Percentiles rank a stretch among this genome's conserved stretches.
These are phyloP conservation scores for Parapsyche elsis DNA, from an alignment of 1,140 invertebrate genomes.

Conservation along the genomic window DNA sequence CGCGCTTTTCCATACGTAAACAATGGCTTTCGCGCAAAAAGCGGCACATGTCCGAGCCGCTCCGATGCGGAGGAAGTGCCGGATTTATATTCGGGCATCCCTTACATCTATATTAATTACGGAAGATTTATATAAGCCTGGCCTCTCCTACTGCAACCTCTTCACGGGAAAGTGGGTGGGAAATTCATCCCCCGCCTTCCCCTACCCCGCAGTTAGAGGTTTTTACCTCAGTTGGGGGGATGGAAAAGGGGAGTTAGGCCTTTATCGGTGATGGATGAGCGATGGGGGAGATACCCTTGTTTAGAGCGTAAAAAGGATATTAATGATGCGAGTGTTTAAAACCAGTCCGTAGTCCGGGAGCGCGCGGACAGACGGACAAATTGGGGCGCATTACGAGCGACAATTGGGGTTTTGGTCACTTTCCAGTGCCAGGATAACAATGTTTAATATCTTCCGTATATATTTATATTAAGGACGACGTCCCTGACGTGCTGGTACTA, in stretches of 20 bases:
- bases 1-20: slow-evolving; percentile 18
- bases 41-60: slow-evolving; percentile 13
- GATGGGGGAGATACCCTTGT: slow-evolving; percentile 48
- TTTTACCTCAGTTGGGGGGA: background rate
- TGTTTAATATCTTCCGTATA: too few relatives aligned
- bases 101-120: slow-evolving; percentile 57
- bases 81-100: slow-evolving; percentile 50
- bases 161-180: background rate
- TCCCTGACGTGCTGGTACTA: too few relatives aligned
- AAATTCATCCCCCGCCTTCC: background rate
- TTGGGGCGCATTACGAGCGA: background rate
- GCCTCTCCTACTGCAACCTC: background rate
- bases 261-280: slow-evolving; percentile 55
- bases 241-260: background rate
- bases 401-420: too few relatives aligned
- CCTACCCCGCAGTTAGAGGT: background rate
- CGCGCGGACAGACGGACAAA: background rate
- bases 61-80: slow-evolving; percentile 39
- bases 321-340: slow-evolving; percentile 42
- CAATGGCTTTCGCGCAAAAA: slow-evolving; percentile 4
- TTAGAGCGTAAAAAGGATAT: slow-evolving; percentile 48
- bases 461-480: too few relatives aligned
- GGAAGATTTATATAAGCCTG: slow-evolving; percentile 54
- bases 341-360: background rate
- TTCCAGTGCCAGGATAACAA: too few relatives aligned